phyloP scores from a whole-genome alignment of 2,113 vertebrate genomes.

The Microcebus murinus region DNA sequence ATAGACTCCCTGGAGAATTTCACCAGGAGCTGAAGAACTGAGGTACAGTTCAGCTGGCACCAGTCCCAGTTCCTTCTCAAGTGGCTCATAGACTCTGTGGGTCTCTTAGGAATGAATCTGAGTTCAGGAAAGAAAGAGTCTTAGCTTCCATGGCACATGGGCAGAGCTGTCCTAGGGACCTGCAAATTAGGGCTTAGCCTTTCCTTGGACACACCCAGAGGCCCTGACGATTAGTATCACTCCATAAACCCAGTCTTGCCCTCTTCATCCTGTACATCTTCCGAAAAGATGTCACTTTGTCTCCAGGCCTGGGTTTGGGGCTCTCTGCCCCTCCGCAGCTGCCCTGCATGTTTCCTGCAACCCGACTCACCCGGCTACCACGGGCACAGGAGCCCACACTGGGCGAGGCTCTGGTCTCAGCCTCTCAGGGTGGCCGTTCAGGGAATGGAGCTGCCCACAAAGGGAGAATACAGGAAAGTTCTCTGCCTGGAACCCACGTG shows the following conservation, averaged over 20 bases:
- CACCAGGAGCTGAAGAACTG: neutral
- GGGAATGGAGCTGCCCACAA: neutral
- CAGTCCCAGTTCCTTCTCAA: neutral
- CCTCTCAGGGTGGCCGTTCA: neutral
- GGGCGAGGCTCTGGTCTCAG: neutral
- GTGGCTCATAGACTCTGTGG: neutral
- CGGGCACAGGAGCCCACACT: neutral
- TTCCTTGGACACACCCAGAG: neutral
- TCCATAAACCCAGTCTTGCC: neutral
- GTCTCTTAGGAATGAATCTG: slow-evolving; percentile 52
- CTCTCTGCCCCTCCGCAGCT: neutral
- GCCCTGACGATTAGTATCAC: neutral
- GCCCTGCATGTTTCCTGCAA: neutral
- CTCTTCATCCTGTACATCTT: neutral
- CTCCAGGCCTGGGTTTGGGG: neutral
- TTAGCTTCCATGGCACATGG: neutral
- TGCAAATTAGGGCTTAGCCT: neutral
- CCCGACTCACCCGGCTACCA: neutral
- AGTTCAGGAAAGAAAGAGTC: neutral
- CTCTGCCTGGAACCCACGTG: neutral
- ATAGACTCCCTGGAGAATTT: neutral
- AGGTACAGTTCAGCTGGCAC: neutral
- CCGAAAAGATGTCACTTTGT: neutral
- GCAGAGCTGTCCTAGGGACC: neutral
- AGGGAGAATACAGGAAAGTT: neutral